Evolutionary conservation across 2,888 invertebrate species (phyloP).

Genomic region (Zootermopsis nevadensis): DNA sequence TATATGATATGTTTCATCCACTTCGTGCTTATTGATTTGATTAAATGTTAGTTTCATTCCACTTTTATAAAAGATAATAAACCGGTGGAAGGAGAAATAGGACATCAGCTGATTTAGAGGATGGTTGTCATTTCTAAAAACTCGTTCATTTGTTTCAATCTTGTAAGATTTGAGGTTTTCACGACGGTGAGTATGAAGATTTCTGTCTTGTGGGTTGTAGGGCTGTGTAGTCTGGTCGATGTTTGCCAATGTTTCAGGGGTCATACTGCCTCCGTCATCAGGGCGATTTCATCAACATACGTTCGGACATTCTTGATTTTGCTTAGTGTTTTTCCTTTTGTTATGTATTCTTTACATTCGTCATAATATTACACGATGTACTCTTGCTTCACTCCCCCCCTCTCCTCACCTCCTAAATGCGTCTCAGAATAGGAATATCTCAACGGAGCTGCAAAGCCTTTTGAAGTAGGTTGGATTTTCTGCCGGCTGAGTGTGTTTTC

Average conservation of each 20-base stretch:
- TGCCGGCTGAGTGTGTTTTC: slow-evolving; percentile 5
- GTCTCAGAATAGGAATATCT: slow-evolving; percentile 28
- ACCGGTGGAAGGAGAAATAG: too few species aligned
- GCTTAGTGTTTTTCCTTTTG: slow-evolving; percentile 12
- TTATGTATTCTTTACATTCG: not conserved
- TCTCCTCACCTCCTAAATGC: not conserved
- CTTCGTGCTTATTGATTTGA: too few species aligned
- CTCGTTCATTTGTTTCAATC: not conserved
- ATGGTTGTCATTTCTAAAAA: too few species aligned
- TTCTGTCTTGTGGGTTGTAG: too few species aligned
- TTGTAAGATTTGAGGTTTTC: too few species aligned
- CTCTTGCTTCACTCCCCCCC: not conserved
- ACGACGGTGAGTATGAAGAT: too few species aligned
- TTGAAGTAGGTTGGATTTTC: slow-evolving; percentile 34
- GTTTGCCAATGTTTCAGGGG: too few species aligned
- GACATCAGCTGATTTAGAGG: too few species aligned
- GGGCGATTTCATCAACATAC: too few species aligned
- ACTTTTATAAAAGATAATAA: too few species aligned
- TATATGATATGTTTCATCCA: too few species aligned
- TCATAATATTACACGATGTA: not conserved
- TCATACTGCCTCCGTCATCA: not conserved
- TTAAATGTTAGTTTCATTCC: too few species aligned
- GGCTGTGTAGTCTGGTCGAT: not conserved
- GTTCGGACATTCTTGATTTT: slow-evolving; percentile 12
- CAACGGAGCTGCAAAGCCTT: slow-evolving; percentile 35